phyloP scores from a whole-genome alignment of 2,113 vertebrate species.

The Hydrolagus affinis region DNA sequence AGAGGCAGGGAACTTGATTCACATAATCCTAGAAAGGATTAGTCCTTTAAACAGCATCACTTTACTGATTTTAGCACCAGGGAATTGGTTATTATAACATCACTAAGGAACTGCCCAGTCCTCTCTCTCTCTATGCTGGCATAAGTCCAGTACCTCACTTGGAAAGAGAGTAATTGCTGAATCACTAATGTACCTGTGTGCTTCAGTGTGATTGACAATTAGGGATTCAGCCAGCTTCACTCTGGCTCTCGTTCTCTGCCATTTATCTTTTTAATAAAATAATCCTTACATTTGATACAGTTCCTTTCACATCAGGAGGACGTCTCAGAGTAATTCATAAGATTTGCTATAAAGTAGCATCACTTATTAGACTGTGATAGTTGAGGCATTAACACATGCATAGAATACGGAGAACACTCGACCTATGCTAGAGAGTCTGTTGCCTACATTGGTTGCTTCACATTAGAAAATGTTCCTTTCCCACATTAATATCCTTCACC shows the following conservation, averaged over 20 bases:
- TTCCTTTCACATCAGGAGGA: too few relatives aligned
- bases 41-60: slow-evolving; percentile 10
- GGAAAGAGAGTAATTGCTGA: background rate
- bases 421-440: too few relatives aligned
- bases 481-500: too few relatives aligned
- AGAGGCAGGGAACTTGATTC: background rate
- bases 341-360: too few relatives aligned
- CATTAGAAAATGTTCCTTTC: too few relatives aligned
- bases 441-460: too few relatives aligned
- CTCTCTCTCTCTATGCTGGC: background rate
- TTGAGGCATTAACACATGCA: too few relatives aligned
- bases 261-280: background rate
- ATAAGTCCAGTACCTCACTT: background rate
- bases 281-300: too few relatives aligned
- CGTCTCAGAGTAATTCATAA: too few relatives aligned
- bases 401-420: too few relatives aligned
- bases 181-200: background rate
- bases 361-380: too few relatives aligned
- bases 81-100: slow-evolving; percentile 7
- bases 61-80: background rate
- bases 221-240: background rate
- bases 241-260: background rate
- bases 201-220: background rate
- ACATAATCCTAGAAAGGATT: background rate
- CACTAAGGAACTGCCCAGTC: slow-evolving; percentile 1